These are phyloP conservation scores for Cynodonichthys magdalenae DNA, from an alignment of 2,797 vertebrate species.

Conservation along the genomic window DNA sequence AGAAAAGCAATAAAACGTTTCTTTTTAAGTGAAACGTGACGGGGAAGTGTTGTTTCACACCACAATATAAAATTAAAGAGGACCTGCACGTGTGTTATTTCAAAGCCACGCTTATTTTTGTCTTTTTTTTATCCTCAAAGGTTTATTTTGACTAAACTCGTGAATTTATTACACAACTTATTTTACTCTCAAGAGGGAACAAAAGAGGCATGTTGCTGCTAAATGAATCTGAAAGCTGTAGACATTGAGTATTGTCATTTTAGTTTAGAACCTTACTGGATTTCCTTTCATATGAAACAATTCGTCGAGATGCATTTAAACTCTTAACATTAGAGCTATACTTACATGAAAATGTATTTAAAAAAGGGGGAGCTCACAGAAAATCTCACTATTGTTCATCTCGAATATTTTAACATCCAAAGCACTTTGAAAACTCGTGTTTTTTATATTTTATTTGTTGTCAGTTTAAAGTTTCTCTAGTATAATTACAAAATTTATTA, in stretches of 20 bases:
- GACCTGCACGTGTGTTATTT: slow-evolving; percentile 58
- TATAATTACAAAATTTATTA: neutral
- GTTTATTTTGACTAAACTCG: slow-evolving; percentile 1
- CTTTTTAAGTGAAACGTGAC: slow-evolving; percentile 19
- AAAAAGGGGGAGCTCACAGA: neutral
- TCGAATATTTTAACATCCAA: neutral
- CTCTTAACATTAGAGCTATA: no score
- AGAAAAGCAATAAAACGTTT: slow-evolving; percentile 55
- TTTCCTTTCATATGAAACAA: neutral
- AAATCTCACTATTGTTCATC: neutral
- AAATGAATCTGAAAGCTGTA: no score
- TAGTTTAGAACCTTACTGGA: neutral
- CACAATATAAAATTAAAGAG: slow-evolving; percentile 46
- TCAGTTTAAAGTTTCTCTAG: neutral
- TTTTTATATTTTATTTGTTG: neutral
- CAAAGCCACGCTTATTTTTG: slow-evolving; percentile 15
- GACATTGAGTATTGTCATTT: no score
- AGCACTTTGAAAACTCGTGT: neutral
- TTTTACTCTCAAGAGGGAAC: neutral
- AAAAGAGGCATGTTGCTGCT: no score
- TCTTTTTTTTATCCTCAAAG: slow-evolving; percentile 2
- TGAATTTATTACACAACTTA: neutral
- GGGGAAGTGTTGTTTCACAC: slow-evolving; percentile 61
- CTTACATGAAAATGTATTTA: no score
- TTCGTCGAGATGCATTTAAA: neutral